These are phyloP conservation scores for zebrafish (Danio rerio) DNA, from an alignment of 2,113 vertebrate species.

Conservation along the genomic window DNA sequence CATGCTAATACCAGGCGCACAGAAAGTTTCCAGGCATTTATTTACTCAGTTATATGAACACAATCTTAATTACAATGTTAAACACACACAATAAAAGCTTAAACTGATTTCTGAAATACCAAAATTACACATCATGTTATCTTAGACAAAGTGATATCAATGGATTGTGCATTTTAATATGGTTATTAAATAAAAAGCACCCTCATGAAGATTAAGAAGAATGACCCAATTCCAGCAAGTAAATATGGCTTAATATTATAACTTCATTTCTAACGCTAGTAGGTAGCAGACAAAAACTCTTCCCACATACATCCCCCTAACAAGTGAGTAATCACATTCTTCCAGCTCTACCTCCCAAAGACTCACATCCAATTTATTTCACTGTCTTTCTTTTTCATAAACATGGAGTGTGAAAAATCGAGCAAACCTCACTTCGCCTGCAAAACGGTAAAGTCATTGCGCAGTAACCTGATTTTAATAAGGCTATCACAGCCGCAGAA, in stretches of 20 bases:
- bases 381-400: background rate
- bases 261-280: background rate
- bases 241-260: background rate
- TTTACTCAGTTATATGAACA: too few relatives aligned
- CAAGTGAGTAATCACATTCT: conserved; percentile 28
- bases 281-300: conserved; percentile 15
- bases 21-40: background rate
- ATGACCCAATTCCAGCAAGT: background rate
- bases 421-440: conserved; percentile 1
- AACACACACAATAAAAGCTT: background rate
- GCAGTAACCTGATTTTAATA: conserved; percentile 42
- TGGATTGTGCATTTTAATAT: background rate
- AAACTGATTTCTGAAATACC: background rate
- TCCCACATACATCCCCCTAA: conserved; percentile 1
- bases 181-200: background rate
- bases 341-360: background rate
- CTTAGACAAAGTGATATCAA: background rate
- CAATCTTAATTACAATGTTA: background rate
- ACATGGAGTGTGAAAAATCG: conserved; percentile 1
- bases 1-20: too few relatives aligned
- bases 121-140: background rate
- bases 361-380: background rate
- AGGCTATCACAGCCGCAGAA: background rate
- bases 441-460: conserved; percentile 6
- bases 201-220: background rate